Evolutionary conservation across 2,113 vertebrate genomes (phyloP).

Genomic region (Verasper variegatus): DNA sequence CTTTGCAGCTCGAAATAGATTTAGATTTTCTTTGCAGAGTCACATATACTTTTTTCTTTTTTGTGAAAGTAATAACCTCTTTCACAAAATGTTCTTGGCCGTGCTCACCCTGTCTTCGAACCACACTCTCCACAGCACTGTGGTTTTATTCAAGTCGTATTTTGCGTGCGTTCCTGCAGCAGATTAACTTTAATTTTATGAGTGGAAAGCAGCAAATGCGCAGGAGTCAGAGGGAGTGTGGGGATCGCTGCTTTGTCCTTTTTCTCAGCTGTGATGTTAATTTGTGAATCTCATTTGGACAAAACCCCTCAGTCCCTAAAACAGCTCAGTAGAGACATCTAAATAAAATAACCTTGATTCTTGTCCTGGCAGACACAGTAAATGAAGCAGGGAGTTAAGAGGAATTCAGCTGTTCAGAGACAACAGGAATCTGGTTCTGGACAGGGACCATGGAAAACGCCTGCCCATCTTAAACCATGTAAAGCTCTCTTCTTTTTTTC

Average conservation of each 20-base stretch:
- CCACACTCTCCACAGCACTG: background rate
- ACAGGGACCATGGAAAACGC: background rate
- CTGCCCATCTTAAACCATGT: background rate
- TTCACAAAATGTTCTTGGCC: background rate
- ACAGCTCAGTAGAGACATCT: background rate
- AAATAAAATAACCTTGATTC: background rate
- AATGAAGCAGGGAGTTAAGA: background rate
- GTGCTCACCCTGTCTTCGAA: background rate
- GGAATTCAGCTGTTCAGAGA: background rate
- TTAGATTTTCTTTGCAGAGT: background rate
- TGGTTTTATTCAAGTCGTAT: constrained; percentile 15
- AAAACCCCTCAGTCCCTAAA: background rate
- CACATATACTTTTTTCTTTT: background rate
- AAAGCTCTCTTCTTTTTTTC: background rate
- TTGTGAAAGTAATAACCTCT: background rate
- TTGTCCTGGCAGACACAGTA: background rate
- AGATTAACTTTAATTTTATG: constrained; percentile 24
- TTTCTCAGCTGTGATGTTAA: background rate
- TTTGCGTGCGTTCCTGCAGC: constrained; percentile 20
- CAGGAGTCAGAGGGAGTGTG: background rate
- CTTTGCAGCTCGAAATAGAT: background rate
- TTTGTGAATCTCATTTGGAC: background rate
- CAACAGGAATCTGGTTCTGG: background rate
- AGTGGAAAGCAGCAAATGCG: background rate
- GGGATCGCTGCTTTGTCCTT: constrained; percentile 11